Conservation (phyloP, 1,140 invertebrate genomes). For the Lordiphosa clarofinis region DNA sequence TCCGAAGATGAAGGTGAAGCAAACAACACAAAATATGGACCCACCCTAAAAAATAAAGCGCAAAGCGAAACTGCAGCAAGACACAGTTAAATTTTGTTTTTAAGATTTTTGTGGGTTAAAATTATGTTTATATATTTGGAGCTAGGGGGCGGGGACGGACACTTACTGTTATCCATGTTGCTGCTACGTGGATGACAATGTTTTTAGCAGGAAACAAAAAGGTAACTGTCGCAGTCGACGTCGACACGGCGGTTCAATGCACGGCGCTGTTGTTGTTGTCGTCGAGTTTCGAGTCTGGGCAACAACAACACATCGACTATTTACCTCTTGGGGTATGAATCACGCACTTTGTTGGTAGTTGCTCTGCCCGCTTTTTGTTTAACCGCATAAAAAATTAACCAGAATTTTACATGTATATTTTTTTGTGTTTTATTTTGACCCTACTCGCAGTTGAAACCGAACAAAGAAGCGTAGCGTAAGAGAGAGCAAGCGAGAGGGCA, state of each 20-base stretch:
- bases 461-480: constrained; percentile 15
- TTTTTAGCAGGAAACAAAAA: constrained; percentile 45
- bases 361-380: too few species aligned
- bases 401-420: constrained; percentile 48
- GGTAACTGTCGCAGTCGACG: constrained; percentile 33
- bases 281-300: constrained; percentile 15
- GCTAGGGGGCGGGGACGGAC: too few species aligned
- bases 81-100: constrained; percentile 35
- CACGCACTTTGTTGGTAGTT: constrained; percentile 45
- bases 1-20: constrained; percentile 53
- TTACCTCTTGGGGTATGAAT: constrained; percentile 51
- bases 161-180: constrained; percentile 56
- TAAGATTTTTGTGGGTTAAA: constrained; percentile 1
- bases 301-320: constrained; percentile 26
- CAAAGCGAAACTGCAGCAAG: constrained; percentile 33
- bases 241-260: constrained; percentile 55
- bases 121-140: not conserved
- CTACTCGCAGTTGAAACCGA: constrained; percentile 51
- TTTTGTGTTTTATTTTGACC: constrained; percentile 70
- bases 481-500: constrained; percentile 19
- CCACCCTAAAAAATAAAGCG: constrained; percentile 52
- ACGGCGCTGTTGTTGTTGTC: constrained; percentile 27
- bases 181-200: constrained; percentile 8
- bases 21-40: constrained; percentile 51
- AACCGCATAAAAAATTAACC: constrained; percentile 42